These are phyloP conservation scores for Diabrotica balteata DNA, from an alignment of 2,888 invertebrate genomes.

Conservation along the genomic window DNA sequence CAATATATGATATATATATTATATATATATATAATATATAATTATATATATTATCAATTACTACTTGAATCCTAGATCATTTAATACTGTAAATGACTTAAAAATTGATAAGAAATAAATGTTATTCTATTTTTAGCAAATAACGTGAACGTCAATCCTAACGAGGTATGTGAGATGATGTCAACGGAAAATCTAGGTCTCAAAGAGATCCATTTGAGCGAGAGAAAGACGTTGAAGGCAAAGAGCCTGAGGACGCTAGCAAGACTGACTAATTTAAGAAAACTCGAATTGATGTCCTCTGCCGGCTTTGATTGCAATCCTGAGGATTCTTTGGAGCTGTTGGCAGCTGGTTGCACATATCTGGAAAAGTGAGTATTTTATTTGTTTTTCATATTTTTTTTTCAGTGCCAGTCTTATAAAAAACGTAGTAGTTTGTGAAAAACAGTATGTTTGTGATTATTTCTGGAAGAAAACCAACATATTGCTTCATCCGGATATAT, in stretches of 20 bases:
- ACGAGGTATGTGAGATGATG: conserved; percentile 48
- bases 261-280: conserved; percentile 46
- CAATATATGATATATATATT: too few relatives aligned
- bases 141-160: conserved; percentile 48
- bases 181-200: conserved; percentile 44
- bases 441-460: too few relatives aligned
- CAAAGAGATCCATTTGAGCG: conserved; percentile 46
- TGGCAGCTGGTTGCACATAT: conserved; percentile 49
- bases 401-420: too few relatives aligned
- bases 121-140: conserved; percentile 41
- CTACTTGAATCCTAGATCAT: too few relatives aligned
- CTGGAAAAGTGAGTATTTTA: conserved; percentile 44
- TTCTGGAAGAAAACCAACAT: too few relatives aligned
- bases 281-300: conserved; percentile 43
- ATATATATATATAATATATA: too few relatives aligned
- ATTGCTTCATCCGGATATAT: too few relatives aligned
- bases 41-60: too few relatives aligned
- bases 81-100: too few relatives aligned
- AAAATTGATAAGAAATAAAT: too few relatives aligned
- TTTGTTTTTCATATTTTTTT: too few relatives aligned
- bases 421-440: too few relatives aligned
- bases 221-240: conserved; percentile 45
- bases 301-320: conserved; percentile 48
- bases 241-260: conserved; percentile 47
- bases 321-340: conserved; percentile 49